Percentiles rank a stretch among this genome's conserved stretches.
Evolutionary conservation across 2,888 invertebrate species (phyloP).

Genomic region (Stomorhina lunata): DNA sequence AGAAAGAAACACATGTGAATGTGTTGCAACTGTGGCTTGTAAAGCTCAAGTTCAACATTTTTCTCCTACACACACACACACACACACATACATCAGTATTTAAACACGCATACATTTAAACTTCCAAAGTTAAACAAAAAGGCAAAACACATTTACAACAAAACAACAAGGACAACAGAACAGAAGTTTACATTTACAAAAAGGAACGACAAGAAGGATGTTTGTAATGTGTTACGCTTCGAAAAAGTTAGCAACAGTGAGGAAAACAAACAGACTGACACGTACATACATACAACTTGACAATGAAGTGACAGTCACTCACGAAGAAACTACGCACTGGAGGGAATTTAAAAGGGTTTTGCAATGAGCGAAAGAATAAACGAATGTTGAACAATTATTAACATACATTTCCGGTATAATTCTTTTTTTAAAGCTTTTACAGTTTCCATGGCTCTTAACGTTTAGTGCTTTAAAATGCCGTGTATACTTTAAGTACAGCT

Average conservation of each 20-base stretch:
- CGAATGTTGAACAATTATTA: slow-evolving; percentile 2
- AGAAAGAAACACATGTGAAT: slow-evolving; percentile 36
- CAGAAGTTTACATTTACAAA: neutral
- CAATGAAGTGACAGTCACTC: slow-evolving; percentile 55
- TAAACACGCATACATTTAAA: neutral
- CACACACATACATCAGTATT: neutral
- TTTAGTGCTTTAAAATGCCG: neutral
- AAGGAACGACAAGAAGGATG: slow-evolving; percentile 11
- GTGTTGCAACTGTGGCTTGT: slow-evolving; percentile 58
- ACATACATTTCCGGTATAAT: slow-evolving; percentile 54
- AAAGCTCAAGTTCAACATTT: slow-evolving; percentile 59
- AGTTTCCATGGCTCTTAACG: neutral
- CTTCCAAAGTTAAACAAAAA: slow-evolving; percentile 19
- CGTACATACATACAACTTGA: slow-evolving; percentile 37
- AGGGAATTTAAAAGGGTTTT: neutral
- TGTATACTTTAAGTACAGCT: slow-evolving; percentile 30
- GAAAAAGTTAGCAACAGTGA: slow-evolving; percentile 44
- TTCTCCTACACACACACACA: neutral
- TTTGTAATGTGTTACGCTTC: slow-evolving; percentile 40
- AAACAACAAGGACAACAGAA: neutral
- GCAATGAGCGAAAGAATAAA: neutral
- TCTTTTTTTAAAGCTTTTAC: slow-evolving; percentile 14
- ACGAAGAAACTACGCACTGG: slow-evolving; percentile 32
- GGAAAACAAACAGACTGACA: neutral
- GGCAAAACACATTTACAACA: slow-evolving; percentile 1